Base-by-base conservation (phyloP, 2,113 vertebrate genomes). In the Notiomystis cincta region DNA sequence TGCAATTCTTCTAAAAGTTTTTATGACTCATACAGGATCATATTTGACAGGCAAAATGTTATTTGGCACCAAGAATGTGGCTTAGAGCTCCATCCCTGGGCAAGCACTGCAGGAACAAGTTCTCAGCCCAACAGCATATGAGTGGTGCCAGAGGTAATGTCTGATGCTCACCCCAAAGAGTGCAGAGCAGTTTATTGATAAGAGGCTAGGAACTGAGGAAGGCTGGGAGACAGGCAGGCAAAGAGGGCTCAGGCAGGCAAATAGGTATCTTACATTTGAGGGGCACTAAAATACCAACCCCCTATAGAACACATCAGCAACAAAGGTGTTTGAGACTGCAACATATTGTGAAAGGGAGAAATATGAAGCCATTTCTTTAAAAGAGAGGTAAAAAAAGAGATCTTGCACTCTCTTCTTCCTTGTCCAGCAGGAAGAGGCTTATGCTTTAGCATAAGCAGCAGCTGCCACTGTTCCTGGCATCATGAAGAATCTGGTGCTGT, bases 121-220 rank as follows among this genome's bases (percentile, higher is more conserved):
- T 65, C 70, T 78, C 58, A 86, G 20, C 25, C 31, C 0, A 2
- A 6, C 20, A 73, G 21, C 8, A 6, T 8, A 25, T 0, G 10
- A 56, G 14, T 30, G 44, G 44, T 64, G 11, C 33, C 62, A 71
- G 53, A 79, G 33, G 5, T 67, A 51, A 8, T 64, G 28, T 24
- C 27, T 44, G 22, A 33, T 17, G 38, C 16, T 81, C 35, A 35
- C 23, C 35, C 15, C 18, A 57, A 44, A 76, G 40, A 90, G 64
- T 27, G 42, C 67, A 54, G 25, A 84, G 44, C 18, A 53, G 33
- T 76, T 75, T 66, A 67, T 15, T 61, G 30, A 48, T 38, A 64
- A 13, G 28, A 82, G 72, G 19, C 2, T 67, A 31, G 56, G 31
- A 84, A 60, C 24, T 51, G 30, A 54, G 24, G 47, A 89, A 65